A percentile compares a stretch with the other conserved stretches of the same genome.
Evolutionary conservation across 92 coral and sea anemone species (phyloP).

Genomic region (Parazoanthus swiftii): DNA sequence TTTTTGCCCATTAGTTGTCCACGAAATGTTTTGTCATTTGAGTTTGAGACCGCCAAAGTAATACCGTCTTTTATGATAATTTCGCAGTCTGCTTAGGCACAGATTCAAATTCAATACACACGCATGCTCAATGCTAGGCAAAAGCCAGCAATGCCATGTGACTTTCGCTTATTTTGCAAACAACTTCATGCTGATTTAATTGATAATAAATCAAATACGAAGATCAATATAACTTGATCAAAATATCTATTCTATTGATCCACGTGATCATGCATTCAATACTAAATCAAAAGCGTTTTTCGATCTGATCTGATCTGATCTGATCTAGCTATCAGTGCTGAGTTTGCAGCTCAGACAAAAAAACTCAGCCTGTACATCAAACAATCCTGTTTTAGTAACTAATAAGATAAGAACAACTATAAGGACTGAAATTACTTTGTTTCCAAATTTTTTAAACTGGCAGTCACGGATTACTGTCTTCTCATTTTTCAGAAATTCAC

Average conservation of each 20-base stretch:
- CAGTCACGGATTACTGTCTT: too few relatives aligned
- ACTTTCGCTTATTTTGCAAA: conserved; percentile 16
- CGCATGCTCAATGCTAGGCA: neutral
- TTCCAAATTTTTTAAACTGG: too few relatives aligned
- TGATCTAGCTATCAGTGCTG: neutral
- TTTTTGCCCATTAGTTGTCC: too few relatives aligned
- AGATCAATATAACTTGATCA: conserved; percentile 22
- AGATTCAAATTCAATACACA: neutral
- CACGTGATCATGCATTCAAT: neutral
- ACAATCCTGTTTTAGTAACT: neutral
- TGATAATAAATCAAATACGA: conserved; percentile 3
- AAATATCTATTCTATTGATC: neutral
- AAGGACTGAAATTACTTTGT: too few relatives aligned
- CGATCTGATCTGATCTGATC: too few relatives aligned
- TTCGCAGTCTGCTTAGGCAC: too few relatives aligned
- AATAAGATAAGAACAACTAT: neutral
- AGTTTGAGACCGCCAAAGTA: too few relatives aligned
- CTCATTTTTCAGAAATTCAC: too few relatives aligned
- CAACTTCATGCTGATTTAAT: neutral
- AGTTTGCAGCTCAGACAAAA: neutral
- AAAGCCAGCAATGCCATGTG: neutral
- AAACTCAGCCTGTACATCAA: neutral
- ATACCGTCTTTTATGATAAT: too few relatives aligned
- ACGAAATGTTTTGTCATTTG: too few relatives aligned
- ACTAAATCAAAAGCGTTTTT: neutral